Conservation (phyloP, 2,113 vertebrate species). For the Sylvietta virens region DNA sequence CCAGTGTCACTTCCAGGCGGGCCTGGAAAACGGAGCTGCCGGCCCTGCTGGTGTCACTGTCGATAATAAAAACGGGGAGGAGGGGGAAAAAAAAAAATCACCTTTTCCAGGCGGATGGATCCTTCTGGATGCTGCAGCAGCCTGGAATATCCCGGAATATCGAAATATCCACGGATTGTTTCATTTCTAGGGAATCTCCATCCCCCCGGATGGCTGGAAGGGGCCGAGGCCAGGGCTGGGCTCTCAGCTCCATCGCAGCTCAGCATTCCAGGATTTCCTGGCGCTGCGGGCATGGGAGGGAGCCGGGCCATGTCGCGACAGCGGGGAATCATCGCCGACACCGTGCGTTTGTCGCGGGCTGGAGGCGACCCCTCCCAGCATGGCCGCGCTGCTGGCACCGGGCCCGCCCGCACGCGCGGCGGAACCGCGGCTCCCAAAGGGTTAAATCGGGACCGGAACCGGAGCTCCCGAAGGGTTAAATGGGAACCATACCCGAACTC, state of each 20-base stretch:
- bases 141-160: background rate
- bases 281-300: background rate
- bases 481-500: too few relatives aligned
- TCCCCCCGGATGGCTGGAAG: background rate
- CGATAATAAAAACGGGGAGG: accelerated
- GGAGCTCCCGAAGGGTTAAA: background rate
- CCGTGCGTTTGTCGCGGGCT: background rate
- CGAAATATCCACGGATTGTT: accelerated
- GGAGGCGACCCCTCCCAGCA: background rate
- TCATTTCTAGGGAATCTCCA: background rate
- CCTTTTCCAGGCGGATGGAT: background rate
- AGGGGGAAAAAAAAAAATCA: too few relatives aligned
- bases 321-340: background rate
- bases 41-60: background rate
- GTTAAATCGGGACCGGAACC: background rate
- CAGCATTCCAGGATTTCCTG: background rate
- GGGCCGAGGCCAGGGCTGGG: background rate
- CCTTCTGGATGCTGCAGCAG: background rate
- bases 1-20: accelerated
- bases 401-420: background rate
- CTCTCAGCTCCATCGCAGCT: background rate
- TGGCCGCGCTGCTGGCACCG: background rate
- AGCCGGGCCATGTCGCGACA: background rate
- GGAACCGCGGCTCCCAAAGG: background rate
- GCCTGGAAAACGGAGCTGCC: background rate